These are phyloP conservation scores for Pseudococcus jackbeardsleyi DNA, from an alignment of 2,888 invertebrate species.

Conservation along the genomic window DNA sequence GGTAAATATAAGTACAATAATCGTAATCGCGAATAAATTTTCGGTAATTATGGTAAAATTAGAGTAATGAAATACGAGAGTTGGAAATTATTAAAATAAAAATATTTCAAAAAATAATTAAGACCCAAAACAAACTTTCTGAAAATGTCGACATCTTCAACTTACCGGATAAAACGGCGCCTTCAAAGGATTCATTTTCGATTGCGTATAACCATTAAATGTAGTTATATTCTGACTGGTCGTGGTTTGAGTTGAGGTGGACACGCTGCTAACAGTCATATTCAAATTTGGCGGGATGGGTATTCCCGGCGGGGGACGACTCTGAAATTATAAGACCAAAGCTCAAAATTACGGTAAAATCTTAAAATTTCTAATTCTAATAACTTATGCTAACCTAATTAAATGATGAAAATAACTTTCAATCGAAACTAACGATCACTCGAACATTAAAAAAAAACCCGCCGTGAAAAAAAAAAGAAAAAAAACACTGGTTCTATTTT, in stretches of 20 bases:
- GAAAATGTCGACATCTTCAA: neutral
- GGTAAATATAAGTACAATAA: no score
- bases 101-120: no score
- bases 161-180: conserved; percentile 42
- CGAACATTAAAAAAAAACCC: neutral
- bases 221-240: neutral
- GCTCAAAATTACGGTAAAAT: neutral
- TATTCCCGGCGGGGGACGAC: conserved; percentile 19
- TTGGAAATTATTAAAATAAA: no score
- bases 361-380: neutral
- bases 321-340: conserved; percentile 15
- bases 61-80: no score
- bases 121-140: no score
- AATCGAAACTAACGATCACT: neutral
- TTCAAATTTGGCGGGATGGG: neutral
- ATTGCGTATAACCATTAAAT: neutral
- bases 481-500: neutral
- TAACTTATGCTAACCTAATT: neutral
- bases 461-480: neutral
- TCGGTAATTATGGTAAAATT: neutral
- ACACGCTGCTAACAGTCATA: neutral
- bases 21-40: neutral
- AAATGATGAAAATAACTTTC: no score
- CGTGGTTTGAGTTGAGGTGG: neutral
- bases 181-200: conserved; percentile 20